Base-by-base conservation (phyloP, 2,113 vertebrate genomes). In the Chrysemys picta region DNA sequence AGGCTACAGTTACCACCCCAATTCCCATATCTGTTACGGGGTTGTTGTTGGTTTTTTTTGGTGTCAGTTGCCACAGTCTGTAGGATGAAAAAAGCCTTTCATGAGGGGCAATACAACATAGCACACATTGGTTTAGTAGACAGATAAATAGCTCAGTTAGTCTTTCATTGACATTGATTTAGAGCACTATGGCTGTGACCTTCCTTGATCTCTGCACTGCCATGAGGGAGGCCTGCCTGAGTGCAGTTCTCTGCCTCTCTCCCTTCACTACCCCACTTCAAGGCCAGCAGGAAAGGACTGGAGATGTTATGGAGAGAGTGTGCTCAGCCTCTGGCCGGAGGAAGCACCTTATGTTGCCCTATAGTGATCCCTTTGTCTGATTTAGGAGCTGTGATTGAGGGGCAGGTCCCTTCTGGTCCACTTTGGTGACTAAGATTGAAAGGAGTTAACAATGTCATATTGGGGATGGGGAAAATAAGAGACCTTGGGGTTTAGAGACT, bases 61-160 rank as follows among this genome's bases (percentile, higher is more conserved):
- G 10, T 53, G 12, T 57, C 4, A 0, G 2, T 11, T 2, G 1
- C 84, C 38, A 8, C 3, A 14, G 10, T 79, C 1, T 4, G 27
- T 13, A 29, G 38, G 45, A 31, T 22, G 49, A 82, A 59, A 65
- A 42, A n/a, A 0, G 0, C 5, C 69, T 72, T 42, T 72, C 13
- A 83, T 88, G 5, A 5, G 57, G 85, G 82, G 57, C 25, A n/a
- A 45, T 42, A 1, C 19, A 8, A 2, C 81, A 19, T 24, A 42
- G 42, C 2, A 22, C 19, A 9, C 19, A 5, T 29, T 1, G 0
- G 38, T 87, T 85, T 83, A 31, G 16, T 47, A 47, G 81, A 47
- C 4, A 53, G 42, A 1, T 21, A 29, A 0, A 62, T 42, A n/a
- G 59, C 11, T 1, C 1, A 50, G 4, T 16, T 38, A 82, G 2